A percentile compares a stretch with the other conserved stretches of the same genome.
Evolutionary conservation across 2,888 invertebrate species (phyloP).

Genomic region (Argyra leucocephala): DNA sequence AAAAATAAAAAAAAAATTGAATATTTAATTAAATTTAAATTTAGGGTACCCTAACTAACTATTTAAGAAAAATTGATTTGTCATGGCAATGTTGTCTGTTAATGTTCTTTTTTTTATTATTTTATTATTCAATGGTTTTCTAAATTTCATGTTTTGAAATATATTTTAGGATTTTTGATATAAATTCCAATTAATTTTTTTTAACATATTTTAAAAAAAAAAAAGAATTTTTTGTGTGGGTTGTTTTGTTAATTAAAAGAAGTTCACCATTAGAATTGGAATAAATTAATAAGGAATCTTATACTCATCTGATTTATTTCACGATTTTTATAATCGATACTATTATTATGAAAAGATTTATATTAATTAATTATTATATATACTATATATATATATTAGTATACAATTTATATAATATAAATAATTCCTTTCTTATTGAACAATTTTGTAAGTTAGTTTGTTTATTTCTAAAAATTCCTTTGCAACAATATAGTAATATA

Average conservation of each 20-base stretch:
- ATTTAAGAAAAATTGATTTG: constrained; percentile 3
- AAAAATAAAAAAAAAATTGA: background rate
- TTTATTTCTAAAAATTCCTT: too few species aligned
- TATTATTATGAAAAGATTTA: too few species aligned
- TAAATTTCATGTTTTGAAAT: background rate
- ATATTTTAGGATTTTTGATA: background rate
- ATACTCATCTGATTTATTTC: too few species aligned
- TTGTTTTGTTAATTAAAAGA: background rate
- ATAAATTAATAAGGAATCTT: too few species aligned
- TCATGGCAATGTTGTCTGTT: background rate
- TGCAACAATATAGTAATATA: too few species aligned
- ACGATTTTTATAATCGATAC: too few species aligned
- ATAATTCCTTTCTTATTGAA: too few species aligned
- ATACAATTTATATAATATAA: too few species aligned
- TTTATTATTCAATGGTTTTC: background rate
- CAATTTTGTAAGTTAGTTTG: too few species aligned
- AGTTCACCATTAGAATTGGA: background rate
- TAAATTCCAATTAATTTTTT: constrained; percentile 6
- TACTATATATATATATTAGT: too few species aligned
- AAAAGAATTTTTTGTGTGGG: background rate
- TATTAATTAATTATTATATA: too few species aligned
- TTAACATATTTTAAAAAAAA: background rate
- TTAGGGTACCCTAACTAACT: constrained; percentile 3
- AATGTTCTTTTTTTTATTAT: background rate
- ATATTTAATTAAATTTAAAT: constrained; percentile 6